A percentile compares a stretch with the other conserved stretches of the same genome.
Evolutionary conservation across 2,888 invertebrate species (phyloP).

Genomic region (Morinoia aosen): DNA sequence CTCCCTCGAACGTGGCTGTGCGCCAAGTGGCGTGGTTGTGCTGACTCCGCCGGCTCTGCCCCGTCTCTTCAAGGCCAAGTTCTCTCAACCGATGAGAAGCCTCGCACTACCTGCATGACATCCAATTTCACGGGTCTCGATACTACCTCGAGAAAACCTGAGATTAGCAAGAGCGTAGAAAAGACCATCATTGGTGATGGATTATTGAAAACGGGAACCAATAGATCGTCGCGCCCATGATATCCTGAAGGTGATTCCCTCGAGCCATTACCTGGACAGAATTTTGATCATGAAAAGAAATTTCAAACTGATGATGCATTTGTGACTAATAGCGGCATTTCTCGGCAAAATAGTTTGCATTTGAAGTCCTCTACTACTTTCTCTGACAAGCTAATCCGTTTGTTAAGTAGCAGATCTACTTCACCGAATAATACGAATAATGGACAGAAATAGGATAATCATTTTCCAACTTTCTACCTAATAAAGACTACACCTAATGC

Average conservation of each 20-base stretch:
- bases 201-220: no score
- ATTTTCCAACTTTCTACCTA: background rate
- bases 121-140: background rate
- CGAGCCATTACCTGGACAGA: background rate
- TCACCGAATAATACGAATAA: background rate
- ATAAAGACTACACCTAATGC: background rate
- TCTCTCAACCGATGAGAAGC: background rate
- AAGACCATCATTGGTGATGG: no score
- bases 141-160: background rate
- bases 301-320: background rate
- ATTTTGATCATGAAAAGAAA: background rate
- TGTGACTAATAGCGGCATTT: background rate
- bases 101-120: background rate
- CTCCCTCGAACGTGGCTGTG: slow-evolving; percentile 29
- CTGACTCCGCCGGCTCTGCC: background rate
- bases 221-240: no score
- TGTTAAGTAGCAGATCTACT: background rate
- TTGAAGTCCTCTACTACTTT: background rate
- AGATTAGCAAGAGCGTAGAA: background rate
- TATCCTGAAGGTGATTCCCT: background rate
- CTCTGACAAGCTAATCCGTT: background rate
- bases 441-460: background rate
- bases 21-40: background rate
- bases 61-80: background rate
- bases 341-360: background rate